These are phyloP conservation scores for Dinocampus coccinellae DNA, from an alignment of 2,888 invertebrate species.

Conservation along the genomic window DNA sequence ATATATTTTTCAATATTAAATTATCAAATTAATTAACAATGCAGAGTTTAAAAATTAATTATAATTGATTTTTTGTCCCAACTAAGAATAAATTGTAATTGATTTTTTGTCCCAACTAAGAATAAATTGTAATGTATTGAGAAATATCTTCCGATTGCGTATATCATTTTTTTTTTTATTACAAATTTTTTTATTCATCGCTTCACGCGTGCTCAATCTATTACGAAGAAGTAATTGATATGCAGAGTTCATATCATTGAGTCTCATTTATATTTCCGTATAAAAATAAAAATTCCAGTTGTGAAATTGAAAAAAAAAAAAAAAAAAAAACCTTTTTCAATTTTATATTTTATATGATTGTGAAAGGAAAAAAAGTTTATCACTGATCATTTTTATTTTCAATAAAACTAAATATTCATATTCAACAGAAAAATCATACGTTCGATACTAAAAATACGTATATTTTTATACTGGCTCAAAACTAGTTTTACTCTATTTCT, in stretches of 20 bases:
- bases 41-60: too few species aligned
- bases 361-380: too few species aligned
- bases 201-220: neutral
- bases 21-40: too few species aligned
- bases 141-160: neutral
- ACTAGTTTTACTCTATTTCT: neutral
- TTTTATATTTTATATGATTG: neutral
- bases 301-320: neutral
- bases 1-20: too few species aligned
- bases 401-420: too few species aligned
- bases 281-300: neutral
- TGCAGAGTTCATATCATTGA: neutral
- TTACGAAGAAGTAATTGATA: neutral
- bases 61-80: too few species aligned
- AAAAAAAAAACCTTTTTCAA: too few species aligned
- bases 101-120: too few species aligned
- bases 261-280: neutral
- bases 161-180: neutral
- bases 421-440: neutral
- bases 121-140: too few species aligned
- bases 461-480: neutral
- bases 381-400: too few species aligned
- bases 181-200: neutral
- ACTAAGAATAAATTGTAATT: too few species aligned
- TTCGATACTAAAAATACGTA: too few species aligned